Conservation (phyloP, 2,888 invertebrate species). For the Sphecodes monilicornis region DNA sequence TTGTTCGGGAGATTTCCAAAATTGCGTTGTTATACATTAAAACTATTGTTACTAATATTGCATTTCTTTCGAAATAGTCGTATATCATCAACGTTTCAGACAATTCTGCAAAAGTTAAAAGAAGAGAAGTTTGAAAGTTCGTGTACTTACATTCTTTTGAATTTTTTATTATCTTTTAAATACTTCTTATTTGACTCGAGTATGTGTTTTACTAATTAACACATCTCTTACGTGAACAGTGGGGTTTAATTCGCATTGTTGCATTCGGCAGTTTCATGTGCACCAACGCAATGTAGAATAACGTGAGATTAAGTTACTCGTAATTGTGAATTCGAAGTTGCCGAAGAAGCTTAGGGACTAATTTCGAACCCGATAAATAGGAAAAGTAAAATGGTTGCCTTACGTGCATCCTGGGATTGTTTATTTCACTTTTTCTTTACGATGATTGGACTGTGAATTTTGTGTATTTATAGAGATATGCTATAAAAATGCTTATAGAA, state of each 20-base stretch:
- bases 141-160: neutral
- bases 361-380: neutral
- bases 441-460: conserved; percentile 12
- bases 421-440: neutral
- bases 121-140: neutral
- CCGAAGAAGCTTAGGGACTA: neutral
- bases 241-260: neutral
- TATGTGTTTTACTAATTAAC: neutral
- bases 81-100: neutral
- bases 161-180: neutral
- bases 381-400: neutral
- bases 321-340: neutral
- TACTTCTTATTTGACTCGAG: no score
- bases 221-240: neutral
- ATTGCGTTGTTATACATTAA: neutral
- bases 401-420: neutral
- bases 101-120: neutral
- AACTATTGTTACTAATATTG: neutral
- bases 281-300: conserved; percentile 6
- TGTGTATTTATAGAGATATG: neutral
- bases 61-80: no score
- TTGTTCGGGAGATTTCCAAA: neutral
- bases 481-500: neutral
- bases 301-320: conserved; percentile 4
- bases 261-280: neutral